phyloP scores from a whole-genome alignment of 2,113 vertebrate species.

The Odontophorus gujanensis region DNA sequence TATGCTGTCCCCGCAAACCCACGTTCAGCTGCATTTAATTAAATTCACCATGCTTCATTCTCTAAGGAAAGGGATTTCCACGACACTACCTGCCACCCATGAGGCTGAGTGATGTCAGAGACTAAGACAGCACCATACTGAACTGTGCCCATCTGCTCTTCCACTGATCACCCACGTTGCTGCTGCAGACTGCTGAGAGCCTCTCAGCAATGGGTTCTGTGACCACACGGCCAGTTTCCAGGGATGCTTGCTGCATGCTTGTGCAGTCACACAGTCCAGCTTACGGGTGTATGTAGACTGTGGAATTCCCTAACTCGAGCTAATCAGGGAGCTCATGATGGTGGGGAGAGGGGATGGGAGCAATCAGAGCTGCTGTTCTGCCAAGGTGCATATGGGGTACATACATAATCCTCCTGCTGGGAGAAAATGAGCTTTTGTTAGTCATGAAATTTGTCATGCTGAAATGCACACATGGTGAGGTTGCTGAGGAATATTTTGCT shows the following conservation, averaged over 20 bases:
- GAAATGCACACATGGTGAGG: not conserved
- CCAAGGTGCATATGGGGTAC: not conserved
- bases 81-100: not conserved
- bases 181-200: not conserved
- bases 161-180: not conserved
- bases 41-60: not conserved
- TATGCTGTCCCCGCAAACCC: not conserved
- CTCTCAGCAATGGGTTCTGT: not conserved
- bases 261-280: not conserved
- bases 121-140: accelerated
- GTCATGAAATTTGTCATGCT: not conserved
- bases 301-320: not conserved
- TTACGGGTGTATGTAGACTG: not conserved
- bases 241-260: not conserved
- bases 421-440: not conserved
- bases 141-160: not conserved
- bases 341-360: not conserved
- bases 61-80: not conserved
- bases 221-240: not conserved
- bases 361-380: not conserved
- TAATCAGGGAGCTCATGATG: not conserved
- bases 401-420: not conserved
- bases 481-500: not conserved
- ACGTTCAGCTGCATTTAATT: not conserved
- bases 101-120: not conserved